Conservation (phyloP, 2,113 vertebrate genomes). For the Gobio gobio region DNA sequence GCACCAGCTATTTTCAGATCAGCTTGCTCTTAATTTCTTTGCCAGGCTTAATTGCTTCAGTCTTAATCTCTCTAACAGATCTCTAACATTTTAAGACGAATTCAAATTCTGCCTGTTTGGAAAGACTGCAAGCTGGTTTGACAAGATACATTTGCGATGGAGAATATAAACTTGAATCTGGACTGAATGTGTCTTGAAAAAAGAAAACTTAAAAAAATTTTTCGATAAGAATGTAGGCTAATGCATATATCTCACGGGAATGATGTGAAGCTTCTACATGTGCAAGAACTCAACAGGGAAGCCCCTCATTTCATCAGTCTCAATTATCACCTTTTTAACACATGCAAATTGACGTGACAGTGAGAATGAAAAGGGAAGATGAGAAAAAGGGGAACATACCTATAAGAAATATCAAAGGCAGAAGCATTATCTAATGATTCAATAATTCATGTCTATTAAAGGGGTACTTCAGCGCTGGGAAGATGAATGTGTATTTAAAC, state of each 20-base stretch:
- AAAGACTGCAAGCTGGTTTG: slow-evolving; percentile 44
- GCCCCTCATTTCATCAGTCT: neutral
- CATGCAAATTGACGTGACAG: slow-evolving; percentile 24
- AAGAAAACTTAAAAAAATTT: too few relatives aligned
- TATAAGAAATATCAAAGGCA: neutral
- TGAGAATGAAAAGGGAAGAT: slow-evolving; percentile 30
- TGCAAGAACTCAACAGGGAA: neutral
- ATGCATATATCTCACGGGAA: neutral
- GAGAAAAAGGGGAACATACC: neutral
- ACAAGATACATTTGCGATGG: neutral
- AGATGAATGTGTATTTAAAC: too few relatives aligned
- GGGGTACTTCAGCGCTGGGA: too few relatives aligned
- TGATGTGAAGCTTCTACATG: neutral
- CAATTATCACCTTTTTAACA: slow-evolving; percentile 33
- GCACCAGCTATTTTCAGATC: neutral
- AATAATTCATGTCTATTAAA: too few relatives aligned
- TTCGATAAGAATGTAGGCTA: neutral
- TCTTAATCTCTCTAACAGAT: slow-evolving; percentile 30
- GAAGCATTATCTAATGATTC: neutral
- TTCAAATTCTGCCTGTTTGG: slow-evolving; percentile 62
- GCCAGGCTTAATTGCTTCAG: neutral
- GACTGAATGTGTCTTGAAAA: neutral
- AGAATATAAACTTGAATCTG: slow-evolving; percentile 3
- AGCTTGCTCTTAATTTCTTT: neutral
- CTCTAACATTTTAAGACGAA: slow-evolving; percentile 39